Conservation (phyloP, 2,888 invertebrate species). For the Apantesis nais region DNA sequence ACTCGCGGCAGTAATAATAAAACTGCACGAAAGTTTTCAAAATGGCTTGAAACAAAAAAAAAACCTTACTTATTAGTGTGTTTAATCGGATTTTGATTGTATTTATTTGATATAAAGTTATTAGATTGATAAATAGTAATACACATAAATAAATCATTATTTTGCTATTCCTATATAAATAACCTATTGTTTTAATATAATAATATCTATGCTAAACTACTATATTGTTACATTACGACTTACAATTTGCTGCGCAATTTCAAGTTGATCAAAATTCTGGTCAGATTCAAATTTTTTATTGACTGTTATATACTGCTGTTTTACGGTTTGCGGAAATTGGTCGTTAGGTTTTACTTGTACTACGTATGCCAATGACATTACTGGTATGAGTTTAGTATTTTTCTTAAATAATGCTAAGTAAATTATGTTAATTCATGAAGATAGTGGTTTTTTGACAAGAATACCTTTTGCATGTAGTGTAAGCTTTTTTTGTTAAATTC, state of each 20-base stretch:
- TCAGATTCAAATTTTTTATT: background rate
- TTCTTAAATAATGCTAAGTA: background rate
- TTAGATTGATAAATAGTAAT: too few species aligned
- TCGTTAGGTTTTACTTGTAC: background rate
- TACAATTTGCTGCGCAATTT: constrained; percentile 1
- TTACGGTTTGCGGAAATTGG: constrained; percentile 3
- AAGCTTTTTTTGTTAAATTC: background rate
- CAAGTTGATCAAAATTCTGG: constrained; percentile 2
- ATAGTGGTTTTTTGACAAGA: background rate
- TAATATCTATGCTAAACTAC: background rate
- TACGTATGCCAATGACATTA: background rate
- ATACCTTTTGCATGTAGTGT: background rate
- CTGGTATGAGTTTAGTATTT: background rate
- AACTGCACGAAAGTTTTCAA: background rate
- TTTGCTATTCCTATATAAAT: too few species aligned
- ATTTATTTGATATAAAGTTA: too few species aligned
- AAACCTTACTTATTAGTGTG: too few species aligned
- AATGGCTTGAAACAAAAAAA: too few species aligned
- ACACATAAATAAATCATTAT: too few species aligned
- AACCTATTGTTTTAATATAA: too few species aligned
- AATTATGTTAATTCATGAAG: background rate
- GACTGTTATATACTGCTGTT: background rate
- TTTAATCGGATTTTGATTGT: too few species aligned
- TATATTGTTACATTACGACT: background rate
- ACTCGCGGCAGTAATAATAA: background rate